Evolutionary conservation across 2,888 invertebrate species (phyloP).

Genomic region (Synergus umbraculus): DNA sequence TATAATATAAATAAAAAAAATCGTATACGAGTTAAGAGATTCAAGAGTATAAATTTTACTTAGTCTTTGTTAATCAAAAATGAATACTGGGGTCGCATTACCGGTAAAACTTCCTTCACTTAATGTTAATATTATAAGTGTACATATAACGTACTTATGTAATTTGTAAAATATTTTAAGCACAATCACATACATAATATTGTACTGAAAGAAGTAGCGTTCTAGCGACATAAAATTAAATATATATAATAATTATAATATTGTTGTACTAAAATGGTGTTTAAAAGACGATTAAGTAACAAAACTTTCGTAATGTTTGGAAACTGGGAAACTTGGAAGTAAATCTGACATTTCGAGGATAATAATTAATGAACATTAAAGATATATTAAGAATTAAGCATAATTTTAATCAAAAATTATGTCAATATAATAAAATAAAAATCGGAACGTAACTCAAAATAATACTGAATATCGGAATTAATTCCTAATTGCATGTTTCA

Average conservation of each 20-base stretch:
- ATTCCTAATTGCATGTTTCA: background rate
- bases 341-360: background rate
- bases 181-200: conserved; percentile 47
- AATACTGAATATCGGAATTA: background rate
- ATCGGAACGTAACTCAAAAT: background rate
- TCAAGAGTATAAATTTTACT: background rate
- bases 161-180: background rate
- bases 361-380: background rate
- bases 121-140: too few species aligned
- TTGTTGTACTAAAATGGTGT: conserved; percentile 63
- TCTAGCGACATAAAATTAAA: conserved; percentile 36
- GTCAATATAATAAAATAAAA: too few species aligned
- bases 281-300: conserved; percentile 49
- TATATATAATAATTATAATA: conserved; percentile 9
- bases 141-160: too few species aligned
- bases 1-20: background rate
- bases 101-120: conserved; percentile 8
- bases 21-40: conserved; percentile 26
- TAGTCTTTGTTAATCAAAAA: conserved; percentile 28
- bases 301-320: conserved; percentile 15
- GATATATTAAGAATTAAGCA: background rate
- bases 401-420: too few species aligned
- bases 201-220: conserved; percentile 47
- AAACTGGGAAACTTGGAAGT: background rate
- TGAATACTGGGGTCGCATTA: conserved; percentile 16